Evolutionary conservation across 2,113 vertebrate species (phyloP).

Genomic region (Mastomys coucha): DNA sequence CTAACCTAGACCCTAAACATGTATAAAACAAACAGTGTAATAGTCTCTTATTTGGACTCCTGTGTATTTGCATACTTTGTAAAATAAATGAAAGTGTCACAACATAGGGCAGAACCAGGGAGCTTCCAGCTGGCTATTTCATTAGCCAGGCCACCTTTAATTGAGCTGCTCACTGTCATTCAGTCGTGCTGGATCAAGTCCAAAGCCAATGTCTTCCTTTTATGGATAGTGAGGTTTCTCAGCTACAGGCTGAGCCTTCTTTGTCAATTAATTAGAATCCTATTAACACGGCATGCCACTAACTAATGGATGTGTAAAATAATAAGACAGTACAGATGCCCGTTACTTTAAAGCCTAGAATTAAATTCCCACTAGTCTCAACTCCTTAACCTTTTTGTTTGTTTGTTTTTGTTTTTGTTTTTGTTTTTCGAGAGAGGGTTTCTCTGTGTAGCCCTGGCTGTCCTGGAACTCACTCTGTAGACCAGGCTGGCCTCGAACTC

Average conservation of each 20-base stretch:
- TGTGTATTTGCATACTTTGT: not conserved
- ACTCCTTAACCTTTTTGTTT: not conserved
- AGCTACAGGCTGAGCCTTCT: not conserved
- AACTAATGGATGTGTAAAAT: not conserved
- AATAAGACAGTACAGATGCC: not conserved
- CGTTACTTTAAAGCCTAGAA: not conserved
- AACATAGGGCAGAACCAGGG: not conserved
- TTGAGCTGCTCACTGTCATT: not conserved
- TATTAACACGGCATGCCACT: not conserved
- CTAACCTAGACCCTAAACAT: not conserved
- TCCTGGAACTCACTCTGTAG: no score
- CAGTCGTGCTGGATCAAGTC: not conserved
- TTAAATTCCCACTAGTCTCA: constrained; percentile 10
- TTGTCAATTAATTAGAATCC: not conserved
- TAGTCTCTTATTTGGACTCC: not conserved
- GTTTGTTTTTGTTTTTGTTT: no score
- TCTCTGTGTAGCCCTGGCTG: no score
- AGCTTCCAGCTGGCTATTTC: not conserved
- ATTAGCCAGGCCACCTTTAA: not conserved
- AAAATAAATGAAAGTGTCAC: not conserved
- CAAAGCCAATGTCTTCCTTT: not conserved
- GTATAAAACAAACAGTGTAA: not conserved
- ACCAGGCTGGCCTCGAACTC: no score
- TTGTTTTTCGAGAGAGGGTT: no score
- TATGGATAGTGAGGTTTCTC: not conserved